phyloP scores from a whole-genome alignment of 1,140 invertebrate genomes.

The Venturia canescens region DNA sequence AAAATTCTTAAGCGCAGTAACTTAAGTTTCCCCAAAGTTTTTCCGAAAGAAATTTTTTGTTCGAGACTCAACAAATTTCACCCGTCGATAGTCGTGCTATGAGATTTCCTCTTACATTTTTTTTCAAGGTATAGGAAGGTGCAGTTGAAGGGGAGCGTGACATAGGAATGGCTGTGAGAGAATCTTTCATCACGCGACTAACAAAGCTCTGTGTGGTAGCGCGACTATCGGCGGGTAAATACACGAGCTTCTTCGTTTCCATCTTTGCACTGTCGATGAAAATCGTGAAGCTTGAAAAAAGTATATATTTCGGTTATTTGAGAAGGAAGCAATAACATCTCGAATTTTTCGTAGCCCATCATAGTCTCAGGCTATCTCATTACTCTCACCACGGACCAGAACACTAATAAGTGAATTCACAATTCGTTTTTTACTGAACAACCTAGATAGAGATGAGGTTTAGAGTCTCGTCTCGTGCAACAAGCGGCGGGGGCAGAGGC shows the following conservation, averaged over 20 bases:
- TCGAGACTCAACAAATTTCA: neutral
- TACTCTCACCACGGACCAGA: neutral
- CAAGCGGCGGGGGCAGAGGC: neutral
- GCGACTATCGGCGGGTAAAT: no score
- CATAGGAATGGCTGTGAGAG: no score
- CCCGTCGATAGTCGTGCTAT: no score
- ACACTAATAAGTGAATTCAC: conserved; percentile 41
- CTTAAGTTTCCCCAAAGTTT: no score
- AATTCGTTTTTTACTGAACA: conserved; percentile 50
- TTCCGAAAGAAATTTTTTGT: no score
- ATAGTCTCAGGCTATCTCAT: neutral
- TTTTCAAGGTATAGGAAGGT: no score
- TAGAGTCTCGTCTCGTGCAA: conserved; percentile 20
- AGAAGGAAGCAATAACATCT: conserved; percentile 5
- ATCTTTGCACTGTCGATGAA: neutral
- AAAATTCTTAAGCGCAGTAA: no score
- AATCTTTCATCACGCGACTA: no score
- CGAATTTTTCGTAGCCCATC: neutral
- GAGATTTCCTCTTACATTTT: no score
- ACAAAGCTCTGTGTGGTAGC: no score
- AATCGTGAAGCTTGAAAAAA: neutral
- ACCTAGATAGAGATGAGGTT: neutral
- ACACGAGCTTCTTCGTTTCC: neutral
- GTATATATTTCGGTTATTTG: neutral
- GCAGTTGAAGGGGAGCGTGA: no score